Conservation (phyloP, 2,113 vertebrate genomes). For the Beaufortia kweichowensis region DNA sequence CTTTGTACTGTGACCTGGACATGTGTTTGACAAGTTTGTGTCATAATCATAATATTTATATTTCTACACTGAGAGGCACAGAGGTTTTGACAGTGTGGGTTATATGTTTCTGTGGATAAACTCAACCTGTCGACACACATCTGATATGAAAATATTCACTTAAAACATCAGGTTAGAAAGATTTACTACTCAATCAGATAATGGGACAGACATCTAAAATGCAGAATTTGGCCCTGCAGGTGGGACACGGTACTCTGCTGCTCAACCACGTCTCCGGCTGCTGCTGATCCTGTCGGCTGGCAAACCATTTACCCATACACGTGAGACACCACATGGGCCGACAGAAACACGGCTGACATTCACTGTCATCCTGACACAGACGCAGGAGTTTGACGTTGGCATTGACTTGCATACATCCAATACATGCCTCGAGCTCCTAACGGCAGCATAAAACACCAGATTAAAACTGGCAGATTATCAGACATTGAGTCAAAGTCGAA, state of each 20-base stretch:
- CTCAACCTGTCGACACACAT: background rate
- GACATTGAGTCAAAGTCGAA: background rate
- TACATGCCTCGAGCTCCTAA: constrained; percentile 88
- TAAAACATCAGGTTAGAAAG: background rate
- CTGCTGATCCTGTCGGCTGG: constrained; percentile 91
- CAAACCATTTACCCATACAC: constrained; percentile 95
- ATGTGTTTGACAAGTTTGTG: too few relatives aligned
- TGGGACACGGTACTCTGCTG: constrained; percentile 89
- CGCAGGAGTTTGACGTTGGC: constrained; percentile 86
- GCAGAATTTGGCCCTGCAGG: constrained; percentile 90
- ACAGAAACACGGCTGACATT: constrained; percentile 89
- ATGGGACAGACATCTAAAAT: constrained; percentile 87
- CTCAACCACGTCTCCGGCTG: constrained; percentile 92
- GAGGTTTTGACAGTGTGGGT: too few relatives aligned
- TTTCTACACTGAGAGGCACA: too few relatives aligned
- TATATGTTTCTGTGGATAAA: too few relatives aligned
- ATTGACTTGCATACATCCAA: constrained; percentile 89
- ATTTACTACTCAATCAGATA: constrained; percentile 67
- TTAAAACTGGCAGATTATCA: background rate
- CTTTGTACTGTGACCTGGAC: too few relatives aligned
- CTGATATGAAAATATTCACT: background rate
- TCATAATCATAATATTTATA: too few relatives aligned
- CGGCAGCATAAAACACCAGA: background rate
- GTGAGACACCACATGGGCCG: constrained; percentile 96
- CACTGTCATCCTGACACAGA: constrained; percentile 76